Evolutionary conservation across 1,140 invertebrate genomes (phyloP).

Genomic region (Chrysopa pallens): DNA sequence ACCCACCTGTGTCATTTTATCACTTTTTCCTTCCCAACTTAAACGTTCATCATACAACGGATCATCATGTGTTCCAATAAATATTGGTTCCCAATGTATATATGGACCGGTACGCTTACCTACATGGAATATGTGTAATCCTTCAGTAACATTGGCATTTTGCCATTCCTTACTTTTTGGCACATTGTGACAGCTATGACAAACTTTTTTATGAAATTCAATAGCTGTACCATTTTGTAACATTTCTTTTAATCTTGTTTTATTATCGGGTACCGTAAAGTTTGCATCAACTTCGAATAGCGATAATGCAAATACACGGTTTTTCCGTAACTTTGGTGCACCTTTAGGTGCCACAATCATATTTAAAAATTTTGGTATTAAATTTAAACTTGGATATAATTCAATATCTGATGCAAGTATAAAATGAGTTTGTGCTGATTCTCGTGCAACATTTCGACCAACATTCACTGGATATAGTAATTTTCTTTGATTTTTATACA

Average conservation of each 20-base stretch:
- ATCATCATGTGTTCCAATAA: constrained; percentile 69
- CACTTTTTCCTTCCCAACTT: constrained; percentile 78
- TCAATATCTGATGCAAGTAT: constrained; percentile 77
- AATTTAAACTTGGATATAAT: constrained; percentile 65
- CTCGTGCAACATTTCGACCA: constrained; percentile 66
- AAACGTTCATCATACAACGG: constrained; percentile 76
- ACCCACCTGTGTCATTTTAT: constrained; percentile 86
- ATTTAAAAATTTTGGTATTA: constrained; percentile 57
- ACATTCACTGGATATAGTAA: constrained; percentile 78
- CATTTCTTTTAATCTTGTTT: constrained; percentile 56
- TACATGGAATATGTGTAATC: constrained; percentile 63
- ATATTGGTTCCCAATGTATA: constrained; percentile 81
- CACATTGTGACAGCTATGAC: constrained; percentile 73
- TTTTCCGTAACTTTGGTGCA: constrained; percentile 41
- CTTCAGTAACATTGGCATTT: constrained; percentile 41
- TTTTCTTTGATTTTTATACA: constrained; percentile 64
- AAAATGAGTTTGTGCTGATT: constrained; percentile 63
- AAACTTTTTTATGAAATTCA: constrained; percentile 81
- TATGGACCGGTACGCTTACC: constrained; percentile 63
- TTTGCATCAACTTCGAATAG: constrained; percentile 70
- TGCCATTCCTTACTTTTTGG: constrained; percentile 73
- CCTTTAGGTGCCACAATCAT: constrained; percentile 57
- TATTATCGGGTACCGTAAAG: constrained; percentile 47
- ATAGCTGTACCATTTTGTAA: constrained; percentile 58
- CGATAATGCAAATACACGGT: constrained; percentile 61